Evolutionary conservation across 2,113 vertebrate species (phyloP).

Genomic region (Notarius lentiginosus): DNA sequence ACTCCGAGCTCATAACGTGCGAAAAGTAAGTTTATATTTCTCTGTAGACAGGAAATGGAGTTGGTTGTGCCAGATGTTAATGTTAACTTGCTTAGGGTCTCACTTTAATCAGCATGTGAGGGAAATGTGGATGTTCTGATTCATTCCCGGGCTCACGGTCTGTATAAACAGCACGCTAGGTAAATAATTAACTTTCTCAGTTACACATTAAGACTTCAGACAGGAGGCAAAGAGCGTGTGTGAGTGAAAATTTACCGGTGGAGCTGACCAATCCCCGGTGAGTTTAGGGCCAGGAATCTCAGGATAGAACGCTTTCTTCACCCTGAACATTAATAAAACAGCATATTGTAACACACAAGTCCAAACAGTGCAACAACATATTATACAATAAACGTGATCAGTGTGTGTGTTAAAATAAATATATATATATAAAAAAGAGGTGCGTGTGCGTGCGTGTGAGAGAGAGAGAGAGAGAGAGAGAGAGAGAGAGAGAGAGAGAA

Average conservation of each 20-base stretch:
- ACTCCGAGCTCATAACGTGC: background rate
- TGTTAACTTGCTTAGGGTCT: too few species aligned
- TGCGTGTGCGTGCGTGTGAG: too few species aligned
- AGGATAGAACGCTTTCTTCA: constrained; percentile 54
- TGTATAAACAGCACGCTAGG: too few species aligned
- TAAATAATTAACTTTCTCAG: background rate
- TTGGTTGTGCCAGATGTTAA: too few species aligned
- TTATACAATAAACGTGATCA: background rate
- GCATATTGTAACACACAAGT: background rate
- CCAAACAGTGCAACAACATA: background rate
- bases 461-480: too few species aligned
- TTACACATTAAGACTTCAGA: background rate
- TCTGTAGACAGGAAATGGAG: too few species aligned
- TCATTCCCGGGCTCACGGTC: background rate
- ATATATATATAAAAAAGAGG: too few species aligned
- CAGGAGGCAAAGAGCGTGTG: background rate
- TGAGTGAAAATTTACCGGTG: constrained; percentile 36
- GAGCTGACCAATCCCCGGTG: constrained; percentile 39
- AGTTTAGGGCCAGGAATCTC: constrained; percentile 54
- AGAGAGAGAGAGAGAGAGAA: too few species aligned
- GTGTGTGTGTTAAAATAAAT: too few species aligned
- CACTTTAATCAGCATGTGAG: background rate
- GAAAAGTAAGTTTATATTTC: too few species aligned
- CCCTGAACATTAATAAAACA: constrained; percentile 30
- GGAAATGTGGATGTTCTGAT: background rate